Conservation (phyloP, 2,888 invertebrate species). For the Coleophora flavipennella region DNA sequence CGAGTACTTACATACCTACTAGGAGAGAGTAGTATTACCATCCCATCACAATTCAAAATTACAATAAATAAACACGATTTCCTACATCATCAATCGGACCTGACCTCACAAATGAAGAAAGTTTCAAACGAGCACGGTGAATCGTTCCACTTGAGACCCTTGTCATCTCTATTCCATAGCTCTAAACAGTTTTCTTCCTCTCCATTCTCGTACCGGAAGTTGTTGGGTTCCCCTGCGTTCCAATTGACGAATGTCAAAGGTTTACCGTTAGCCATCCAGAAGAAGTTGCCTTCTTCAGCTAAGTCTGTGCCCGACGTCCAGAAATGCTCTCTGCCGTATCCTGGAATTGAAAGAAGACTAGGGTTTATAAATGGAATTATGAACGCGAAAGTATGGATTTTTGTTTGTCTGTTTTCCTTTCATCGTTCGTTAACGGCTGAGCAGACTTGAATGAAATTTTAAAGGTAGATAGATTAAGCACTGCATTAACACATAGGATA, state of each 20-base stretch:
- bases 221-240: conserved; percentile 95
- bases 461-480: too few species aligned
- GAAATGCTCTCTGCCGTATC: conserved; percentile 91
- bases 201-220: conserved; percentile 93
- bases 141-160: conserved; percentile 94
- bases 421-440: too few species aligned
- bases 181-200: conserved; percentile 94
- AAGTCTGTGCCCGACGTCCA: conserved; percentile 95
- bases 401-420: too few species aligned
- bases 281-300: conserved; percentile 92
- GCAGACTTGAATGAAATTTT: too few species aligned
- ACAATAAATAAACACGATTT: too few species aligned
- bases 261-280: conserved; percentile 93
- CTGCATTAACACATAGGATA: too few species aligned
- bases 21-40: too few species aligned
- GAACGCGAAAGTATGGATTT: too few species aligned
- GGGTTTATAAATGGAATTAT: too few species aligned
- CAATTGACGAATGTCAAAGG: conserved; percentile 93
- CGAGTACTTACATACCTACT: too few species aligned
- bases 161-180: conserved; percentile 92
- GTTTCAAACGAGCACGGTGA: conserved; percentile 95
- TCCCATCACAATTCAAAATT: too few species aligned
- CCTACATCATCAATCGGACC: conserved; percentile 50
- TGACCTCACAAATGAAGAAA: conserved; percentile 92
- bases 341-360: conserved; percentile 51